Evolutionary conservation across 1,140 invertebrate genomes (phyloP).

Genomic region (Drosophila guanche): DNA sequence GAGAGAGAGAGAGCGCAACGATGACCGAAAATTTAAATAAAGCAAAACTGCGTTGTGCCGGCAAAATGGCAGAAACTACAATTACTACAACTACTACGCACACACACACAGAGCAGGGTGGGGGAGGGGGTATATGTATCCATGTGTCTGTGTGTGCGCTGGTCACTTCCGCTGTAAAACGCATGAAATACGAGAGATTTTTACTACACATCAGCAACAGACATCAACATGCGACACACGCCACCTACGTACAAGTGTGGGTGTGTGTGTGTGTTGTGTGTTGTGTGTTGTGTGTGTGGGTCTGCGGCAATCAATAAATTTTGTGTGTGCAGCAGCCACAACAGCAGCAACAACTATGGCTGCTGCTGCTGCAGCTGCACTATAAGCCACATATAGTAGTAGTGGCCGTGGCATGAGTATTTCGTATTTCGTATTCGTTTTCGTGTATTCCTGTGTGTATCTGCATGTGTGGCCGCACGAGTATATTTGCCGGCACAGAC

Average conservation of each 20-base stretch:
- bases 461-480: conserved; percentile 1
- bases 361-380: conserved; percentile 34
- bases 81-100: conserved; percentile 64
- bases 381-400: conserved; percentile 36
- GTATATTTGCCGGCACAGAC: conserved; percentile 67
- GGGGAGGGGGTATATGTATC: conserved; percentile 9
- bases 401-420: conserved; percentile 32
- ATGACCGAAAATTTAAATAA: conserved; percentile 75
- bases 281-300: conserved; percentile 40
- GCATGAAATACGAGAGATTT: conserved; percentile 79
- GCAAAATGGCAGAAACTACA: conserved; percentile 47
- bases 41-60: conserved; percentile 64
- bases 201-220: conserved; percentile 76
- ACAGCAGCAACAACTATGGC: conserved; percentile 21
- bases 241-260: too few relatives aligned
- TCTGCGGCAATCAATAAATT: conserved; percentile 76
- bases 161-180: conserved; percentile 72
- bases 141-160: conserved; percentile 36
- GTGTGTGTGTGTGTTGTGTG: not conserved
- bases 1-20: conserved; percentile 11
- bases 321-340: conserved; percentile 55
- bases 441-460: too few relatives aligned
- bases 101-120: conserved; percentile 6
- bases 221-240: conserved; percentile 38
- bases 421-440: too few relatives aligned